Base-by-base conservation (phyloP, 1,140 invertebrate species). In the Brachionus plicatilis region DNA sequence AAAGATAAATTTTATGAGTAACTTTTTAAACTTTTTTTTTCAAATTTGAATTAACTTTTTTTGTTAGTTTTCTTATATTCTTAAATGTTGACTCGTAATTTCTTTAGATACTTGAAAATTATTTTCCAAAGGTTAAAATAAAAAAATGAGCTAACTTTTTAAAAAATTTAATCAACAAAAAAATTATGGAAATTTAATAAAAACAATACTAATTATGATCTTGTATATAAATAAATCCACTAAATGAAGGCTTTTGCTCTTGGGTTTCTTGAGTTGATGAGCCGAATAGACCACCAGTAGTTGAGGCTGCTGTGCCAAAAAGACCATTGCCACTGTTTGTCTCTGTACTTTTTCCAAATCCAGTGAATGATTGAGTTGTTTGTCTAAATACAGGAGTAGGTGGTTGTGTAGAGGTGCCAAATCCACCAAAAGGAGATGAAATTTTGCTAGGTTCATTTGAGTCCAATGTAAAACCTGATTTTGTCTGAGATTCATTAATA, bases 401-500 rank as follows among this genome's bases (percentile, higher is more conserved):
- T 17, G 85, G 17, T n/a, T 75, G 43, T 53, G 86, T 80, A 0
- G 66, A 24, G 6, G 84, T 20, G 5, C 75, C 85, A 85, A 86
- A 86, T 27, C 80, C 80, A 53, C 84, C 85, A 84, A 86, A 86
- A 14, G 85, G 65, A 20, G 85, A 47, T 43, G 37, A 45, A 68
- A 76, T 53, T 17, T 24, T 80, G 3, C 47, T 86, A 70, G 12
- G 41, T 41, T 72, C n/a, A 45, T 68, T 82, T 5, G 80, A 70
- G 17, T 78, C 90, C 88, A 4, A 86, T 84, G 85, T 87, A 85
- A 88, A 88, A 20, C 84, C 83, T 24, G 86, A 86, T 45, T 85
- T 87, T 20, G 86, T 33, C 12, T 85, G 41, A 29, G 53, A 83
- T 9, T 12, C 72, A 68, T 45, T 45, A 3, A 60, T 9, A 50